A percentile compares a stretch with the other conserved stretches of the same genome.
These are phyloP conservation scores for Biston betularia DNA, from an alignment of 2,888 invertebrate genomes.

Conservation along the genomic window DNA sequence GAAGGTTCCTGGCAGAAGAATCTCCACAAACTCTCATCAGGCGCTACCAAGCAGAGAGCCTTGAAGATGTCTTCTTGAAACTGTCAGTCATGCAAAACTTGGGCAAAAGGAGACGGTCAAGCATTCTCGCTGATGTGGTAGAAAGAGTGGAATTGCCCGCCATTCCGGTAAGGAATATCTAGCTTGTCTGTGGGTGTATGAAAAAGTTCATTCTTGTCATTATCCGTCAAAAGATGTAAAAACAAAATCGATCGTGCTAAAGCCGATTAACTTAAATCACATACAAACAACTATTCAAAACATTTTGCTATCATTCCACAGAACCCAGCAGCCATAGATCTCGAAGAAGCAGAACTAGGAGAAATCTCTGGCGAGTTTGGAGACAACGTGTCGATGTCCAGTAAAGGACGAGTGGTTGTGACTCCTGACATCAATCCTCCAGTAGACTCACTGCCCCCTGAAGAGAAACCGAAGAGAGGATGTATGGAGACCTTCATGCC, in stretches of 20 bases:
- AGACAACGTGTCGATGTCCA: constrained; percentile 93
- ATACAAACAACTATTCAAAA: too few relatives aligned
- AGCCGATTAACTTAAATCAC: too few relatives aligned
- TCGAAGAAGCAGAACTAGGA: constrained; percentile 89
- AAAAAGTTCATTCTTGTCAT: too few relatives aligned
- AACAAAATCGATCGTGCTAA: too few relatives aligned
- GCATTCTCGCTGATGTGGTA: constrained; percentile 91
- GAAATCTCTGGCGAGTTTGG: constrained; percentile 96
- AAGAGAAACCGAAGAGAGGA: constrained; percentile 85
- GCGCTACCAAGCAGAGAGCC: constrained; percentile 89
- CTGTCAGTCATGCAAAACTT: constrained; percentile 92
- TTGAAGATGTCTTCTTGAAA: constrained; percentile 94
- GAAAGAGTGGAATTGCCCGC: constrained; percentile 88
- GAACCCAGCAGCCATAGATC: constrained; percentile 88
- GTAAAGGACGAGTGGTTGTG: constrained; percentile 89
- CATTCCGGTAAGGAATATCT: constrained; percentile 82
- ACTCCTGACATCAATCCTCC: constrained; percentile 79
- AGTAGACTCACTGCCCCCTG: constrained; percentile 89
- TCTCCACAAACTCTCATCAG: constrained; percentile 90
- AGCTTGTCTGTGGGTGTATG: too few relatives aligned
- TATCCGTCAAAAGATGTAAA: too few relatives aligned
- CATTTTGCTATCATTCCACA: constrained; percentile 43
- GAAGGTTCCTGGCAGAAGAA: constrained; percentile 94
- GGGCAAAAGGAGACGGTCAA: constrained; percentile 92
- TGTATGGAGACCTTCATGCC: constrained; percentile 87